A percentile compares a stretch with the other conserved stretches of the same genome.
Conservation (phyloP, 2,797 vertebrate genomes). For the Enteromius anoplus region DNA sequence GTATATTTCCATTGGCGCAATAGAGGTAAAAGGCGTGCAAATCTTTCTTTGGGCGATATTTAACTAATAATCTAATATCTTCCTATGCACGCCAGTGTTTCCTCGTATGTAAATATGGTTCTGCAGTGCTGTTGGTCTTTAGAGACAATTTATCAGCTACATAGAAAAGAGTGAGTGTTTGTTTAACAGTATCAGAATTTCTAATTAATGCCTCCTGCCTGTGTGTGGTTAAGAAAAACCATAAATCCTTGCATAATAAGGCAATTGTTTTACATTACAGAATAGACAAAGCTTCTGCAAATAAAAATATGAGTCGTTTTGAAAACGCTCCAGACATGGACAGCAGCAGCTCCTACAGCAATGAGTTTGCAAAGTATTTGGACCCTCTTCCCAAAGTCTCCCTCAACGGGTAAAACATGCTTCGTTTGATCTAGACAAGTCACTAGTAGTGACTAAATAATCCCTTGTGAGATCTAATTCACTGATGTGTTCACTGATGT, state of each 20-base stretch:
- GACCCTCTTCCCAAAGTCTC: slow-evolving; percentile 77
- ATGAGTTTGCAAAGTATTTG: slow-evolving; percentile 66
- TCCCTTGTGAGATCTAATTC: neutral
- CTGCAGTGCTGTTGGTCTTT: neutral
- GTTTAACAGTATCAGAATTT: neutral
- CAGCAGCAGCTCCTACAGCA: slow-evolving; percentile 88
- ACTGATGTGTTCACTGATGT: slow-evolving; percentile 66
- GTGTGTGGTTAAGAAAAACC: neutral
- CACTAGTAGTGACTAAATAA: neutral
- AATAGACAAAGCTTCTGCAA: slow-evolving; percentile 73
- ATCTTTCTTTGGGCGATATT: neutral
- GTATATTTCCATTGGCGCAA: neutral
- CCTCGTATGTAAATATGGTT: neutral
- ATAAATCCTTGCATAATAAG: neutral
- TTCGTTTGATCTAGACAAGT: neutral
- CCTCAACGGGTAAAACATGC: slow-evolving; percentile 74
- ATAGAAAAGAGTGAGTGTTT: neutral
- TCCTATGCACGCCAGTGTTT: neutral
- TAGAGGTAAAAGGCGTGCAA: neutral
- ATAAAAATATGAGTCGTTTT: slow-evolving; percentile 86
- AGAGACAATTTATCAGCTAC: neutral
- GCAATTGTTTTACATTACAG: slow-evolving; percentile 43
- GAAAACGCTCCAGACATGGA: slow-evolving; percentile 86
- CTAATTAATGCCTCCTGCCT: neutral
- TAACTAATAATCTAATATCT: neutral